phyloP scores from a whole-genome alignment of 2,113 vertebrate genomes.

The Tenebrosternarchus preto region DNA sequence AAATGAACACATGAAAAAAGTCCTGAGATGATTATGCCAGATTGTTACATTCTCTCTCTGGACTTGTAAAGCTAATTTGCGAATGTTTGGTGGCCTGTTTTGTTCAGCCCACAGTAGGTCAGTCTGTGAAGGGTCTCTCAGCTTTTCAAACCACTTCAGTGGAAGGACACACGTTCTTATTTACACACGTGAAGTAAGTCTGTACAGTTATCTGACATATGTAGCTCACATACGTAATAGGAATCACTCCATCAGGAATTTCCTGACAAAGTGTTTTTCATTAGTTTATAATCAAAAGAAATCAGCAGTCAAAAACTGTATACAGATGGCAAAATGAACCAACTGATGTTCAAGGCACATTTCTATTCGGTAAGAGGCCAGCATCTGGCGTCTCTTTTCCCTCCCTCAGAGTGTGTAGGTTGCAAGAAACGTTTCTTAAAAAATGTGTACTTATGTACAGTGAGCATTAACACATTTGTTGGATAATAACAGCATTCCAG shows the following conservation, averaged over 20 bases:
- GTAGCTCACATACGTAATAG: slow-evolving; percentile 7
- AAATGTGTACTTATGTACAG: not conserved
- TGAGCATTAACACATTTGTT: not conserved
- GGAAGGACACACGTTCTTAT: too few species aligned
- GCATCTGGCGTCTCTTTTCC: too few species aligned
- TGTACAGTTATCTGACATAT: too few species aligned
- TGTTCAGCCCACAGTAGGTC: not conserved
- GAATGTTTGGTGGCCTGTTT: not conserved
- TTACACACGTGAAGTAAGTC: not conserved
- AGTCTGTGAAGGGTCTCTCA: not conserved
- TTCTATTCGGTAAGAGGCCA: too few species aligned
- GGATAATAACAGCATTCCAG: not conserved
- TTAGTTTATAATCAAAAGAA: not conserved
- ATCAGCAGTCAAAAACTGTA: not conserved
- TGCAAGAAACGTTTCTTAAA: not conserved
- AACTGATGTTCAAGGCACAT: too few species aligned
- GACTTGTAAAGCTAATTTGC: not conserved
- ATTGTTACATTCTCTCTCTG: not conserved
- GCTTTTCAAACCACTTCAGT: not conserved
- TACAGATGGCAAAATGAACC: not conserved
- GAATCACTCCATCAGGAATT: not conserved
- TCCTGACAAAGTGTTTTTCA: not conserved
- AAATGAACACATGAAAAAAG: too few species aligned
- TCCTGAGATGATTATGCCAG: not conserved
- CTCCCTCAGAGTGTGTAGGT: not conserved